Base-by-base conservation (phyloP, 2,888 invertebrate species). In the Ormyrus labotus region DNA sequence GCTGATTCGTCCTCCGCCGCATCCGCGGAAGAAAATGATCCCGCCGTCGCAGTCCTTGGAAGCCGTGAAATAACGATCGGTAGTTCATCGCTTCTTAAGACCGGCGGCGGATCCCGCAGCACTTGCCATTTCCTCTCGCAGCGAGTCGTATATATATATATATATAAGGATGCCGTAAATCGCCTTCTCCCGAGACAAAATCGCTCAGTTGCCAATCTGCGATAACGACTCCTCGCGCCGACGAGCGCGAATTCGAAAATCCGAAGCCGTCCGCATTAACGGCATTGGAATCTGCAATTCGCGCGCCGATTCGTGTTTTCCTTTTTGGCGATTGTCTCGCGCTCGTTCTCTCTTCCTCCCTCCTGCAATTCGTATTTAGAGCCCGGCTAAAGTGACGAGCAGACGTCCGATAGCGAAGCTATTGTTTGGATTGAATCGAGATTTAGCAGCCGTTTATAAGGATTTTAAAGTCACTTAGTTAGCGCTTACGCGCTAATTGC, bases 111-210 rank as follows among this genome's bases (percentile, higher is more conserved):
- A 68, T 65, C 67, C 64, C 61, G 19, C 34, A 47, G 58, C 57
- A 69, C 79, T 75, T 71, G 75, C 75, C 80, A 76, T 68, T 80
- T 80, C 63, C 71, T 72, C 60, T 51, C 50, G 55, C 34, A 19
- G 63, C 55, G 60, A 13, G 48, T 60, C 64, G 53, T 70, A 13
- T 13, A 13, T 13, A 13, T 70, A 13, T 13, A 13, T 13, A 13
- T 13, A 13, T 13, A 34, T 34, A 75, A 70, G 64, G 60, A 71
- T 34, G 51, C 60, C 55, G 57, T 71, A 75, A 71, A 75, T 70
- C 70, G 70, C 48, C 34, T 47, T 48, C 19, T 48, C n/a, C 19
- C 10, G 50, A 47, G 80, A 80, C 61, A 80, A 80, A 81, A 67
- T 55, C 80, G 69, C 63, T 81, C 68, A 45, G 76, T 77, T 72